Evolutionary conservation across 1,140 invertebrate species (phyloP).

Genomic region (Nephotettix cincticeps): DNA sequence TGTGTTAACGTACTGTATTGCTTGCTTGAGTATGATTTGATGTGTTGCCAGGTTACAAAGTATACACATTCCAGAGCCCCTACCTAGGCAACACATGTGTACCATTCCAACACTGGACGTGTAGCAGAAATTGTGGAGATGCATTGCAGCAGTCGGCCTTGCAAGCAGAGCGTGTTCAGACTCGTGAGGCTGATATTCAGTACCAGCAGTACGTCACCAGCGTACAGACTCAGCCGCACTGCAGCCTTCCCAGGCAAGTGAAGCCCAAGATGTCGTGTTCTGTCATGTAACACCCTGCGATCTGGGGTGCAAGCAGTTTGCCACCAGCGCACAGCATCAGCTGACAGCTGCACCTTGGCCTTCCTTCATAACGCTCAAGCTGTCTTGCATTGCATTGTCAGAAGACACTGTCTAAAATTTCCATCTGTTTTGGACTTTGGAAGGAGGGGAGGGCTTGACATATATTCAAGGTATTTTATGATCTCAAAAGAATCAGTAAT

Average conservation of each 20-base stretch:
- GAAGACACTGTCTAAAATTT: too few relatives aligned
- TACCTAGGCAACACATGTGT: conserved; percentile 57
- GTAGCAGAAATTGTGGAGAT: conserved; percentile 50
- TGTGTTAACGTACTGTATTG: background rate
- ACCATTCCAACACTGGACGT: conserved; percentile 56
- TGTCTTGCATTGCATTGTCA: too few relatives aligned
- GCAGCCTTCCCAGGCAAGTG: background rate
- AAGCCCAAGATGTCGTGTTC: background rate
- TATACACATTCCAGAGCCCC: conserved; percentile 55
- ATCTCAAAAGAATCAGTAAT: too few relatives aligned
- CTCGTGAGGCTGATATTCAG: conserved; percentile 38
- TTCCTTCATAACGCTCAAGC: too few relatives aligned
- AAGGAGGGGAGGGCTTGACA: too few relatives aligned
- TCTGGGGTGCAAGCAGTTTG: too few relatives aligned
- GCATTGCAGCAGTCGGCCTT: conserved; percentile 52
- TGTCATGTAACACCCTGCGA: too few relatives aligned
- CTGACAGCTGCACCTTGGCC: too few relatives aligned
- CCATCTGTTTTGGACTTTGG: too few relatives aligned
- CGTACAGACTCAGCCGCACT: background rate
- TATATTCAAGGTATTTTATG: too few relatives aligned
- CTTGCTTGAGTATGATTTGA: background rate
- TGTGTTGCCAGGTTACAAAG: conserved; percentile 49
- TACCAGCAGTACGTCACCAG: conserved; percentile 34
- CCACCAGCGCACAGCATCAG: too few relatives aligned
- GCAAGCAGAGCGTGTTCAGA: conserved; percentile 47